Conservation (phyloP, 2,888 invertebrate species). For the Folsomia manolachei region DNA sequence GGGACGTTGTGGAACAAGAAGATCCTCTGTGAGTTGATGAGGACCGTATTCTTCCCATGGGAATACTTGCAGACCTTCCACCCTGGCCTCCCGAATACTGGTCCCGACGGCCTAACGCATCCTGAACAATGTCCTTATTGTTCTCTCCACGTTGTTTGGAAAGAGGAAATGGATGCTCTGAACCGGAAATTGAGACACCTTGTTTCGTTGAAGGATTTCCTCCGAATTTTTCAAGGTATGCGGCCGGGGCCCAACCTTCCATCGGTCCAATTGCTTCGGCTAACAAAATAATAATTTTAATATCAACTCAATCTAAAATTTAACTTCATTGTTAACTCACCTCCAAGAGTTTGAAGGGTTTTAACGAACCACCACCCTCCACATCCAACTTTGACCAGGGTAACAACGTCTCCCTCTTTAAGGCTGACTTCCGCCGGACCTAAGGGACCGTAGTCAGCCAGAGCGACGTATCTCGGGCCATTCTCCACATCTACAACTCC, state of each 20-base stretch:
- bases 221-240: conserved; percentile 68
- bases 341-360: conserved; percentile 56
- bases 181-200: not conserved
- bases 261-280: conserved; percentile 7
- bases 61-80: conserved; percentile 6
- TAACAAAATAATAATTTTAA: not conserved
- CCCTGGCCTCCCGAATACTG: not conserved
- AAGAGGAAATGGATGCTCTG: not conserved
- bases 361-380: conserved; percentile 97
- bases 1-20: not conserved
- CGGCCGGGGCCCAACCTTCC: conserved; percentile 80
- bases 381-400: conserved; percentile 86
- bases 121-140: not conserved
- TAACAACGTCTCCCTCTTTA: conserved; percentile 84
- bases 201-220: not conserved
- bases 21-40: not conserved
- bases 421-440: conserved; percentile 87
- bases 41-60: not conserved
- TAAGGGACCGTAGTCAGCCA: conserved; percentile 89
- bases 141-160: not conserved
- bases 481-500: conserved; percentile 50
- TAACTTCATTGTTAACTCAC: too few species aligned
- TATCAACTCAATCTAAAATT: too few species aligned
- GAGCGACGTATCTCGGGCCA: conserved; percentile 71
- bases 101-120: too few species aligned